Percentiles rank a stretch among this genome's conserved stretches.
Evolutionary conservation across 2,797 vertebrate genomes (phyloP).

Genomic region (Sebastes ruberrimus): DNA sequence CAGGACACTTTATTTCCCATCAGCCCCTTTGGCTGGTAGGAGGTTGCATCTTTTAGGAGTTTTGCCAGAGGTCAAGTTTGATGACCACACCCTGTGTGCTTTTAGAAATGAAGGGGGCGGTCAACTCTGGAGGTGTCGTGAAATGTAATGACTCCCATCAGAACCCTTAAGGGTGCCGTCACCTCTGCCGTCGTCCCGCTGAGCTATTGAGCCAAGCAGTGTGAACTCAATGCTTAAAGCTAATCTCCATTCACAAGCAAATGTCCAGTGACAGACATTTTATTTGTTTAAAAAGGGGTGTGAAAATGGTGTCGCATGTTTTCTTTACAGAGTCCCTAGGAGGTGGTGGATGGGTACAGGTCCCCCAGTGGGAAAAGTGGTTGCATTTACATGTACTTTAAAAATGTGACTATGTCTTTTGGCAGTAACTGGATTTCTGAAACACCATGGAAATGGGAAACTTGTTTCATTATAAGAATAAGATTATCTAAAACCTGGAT

Average conservation of each 20-base stretch:
- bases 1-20: slow-evolving; percentile 39
- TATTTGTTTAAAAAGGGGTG: slow-evolving; percentile 43
- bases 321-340: slow-evolving; percentile 13
- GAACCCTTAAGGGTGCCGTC: slow-evolving; percentile 35
- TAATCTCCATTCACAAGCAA: slow-evolving; percentile 72
- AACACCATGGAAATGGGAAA: not conserved
- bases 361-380: not conserved
- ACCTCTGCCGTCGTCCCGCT: slow-evolving; percentile 52
- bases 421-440: not conserved
- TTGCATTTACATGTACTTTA: slow-evolving; percentile 12
- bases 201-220: slow-evolving; percentile 59
- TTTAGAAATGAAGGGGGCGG: slow-evolving; percentile 44
- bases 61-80: slow-evolving; percentile 49
- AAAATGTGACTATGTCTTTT: not conserved
- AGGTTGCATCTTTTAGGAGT: slow-evolving; percentile 39
- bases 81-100: slow-evolving; percentile 9
- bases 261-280: slow-evolving; percentile 40
- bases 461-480: not conserved
- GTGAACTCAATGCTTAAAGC: slow-evolving; percentile 28
- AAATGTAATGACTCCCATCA: slow-evolving; percentile 60
- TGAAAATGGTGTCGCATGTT: slow-evolving; percentile 22
- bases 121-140: slow-evolving; percentile 41
- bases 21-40: slow-evolving; percentile 19
- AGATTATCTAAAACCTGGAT: not conserved
- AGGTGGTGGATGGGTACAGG: not conserved